Conservation (phyloP, 2,888 invertebrate genomes). For the Cheilosia variabilis region DNA sequence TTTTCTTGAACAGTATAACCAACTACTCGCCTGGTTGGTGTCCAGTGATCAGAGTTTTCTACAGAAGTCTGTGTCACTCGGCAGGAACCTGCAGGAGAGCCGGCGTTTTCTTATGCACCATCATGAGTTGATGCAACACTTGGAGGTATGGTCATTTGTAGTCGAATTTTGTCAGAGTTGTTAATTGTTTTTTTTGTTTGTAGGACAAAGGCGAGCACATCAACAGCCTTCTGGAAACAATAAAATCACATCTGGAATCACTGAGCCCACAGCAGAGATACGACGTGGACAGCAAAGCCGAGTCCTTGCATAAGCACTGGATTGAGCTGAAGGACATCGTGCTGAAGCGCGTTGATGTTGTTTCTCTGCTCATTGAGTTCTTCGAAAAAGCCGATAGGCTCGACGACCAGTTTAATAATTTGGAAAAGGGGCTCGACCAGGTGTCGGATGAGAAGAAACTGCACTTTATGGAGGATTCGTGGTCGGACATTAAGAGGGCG, state of each 20-base stretch:
- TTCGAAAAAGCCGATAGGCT: constrained; percentile 88
- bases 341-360: constrained; percentile 87
- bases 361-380: constrained; percentile 89
- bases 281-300: constrained; percentile 87
- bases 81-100: constrained; percentile 87
- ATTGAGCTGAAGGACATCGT: constrained; percentile 86
- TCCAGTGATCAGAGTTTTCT: constrained; percentile 90
- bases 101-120: constrained; percentile 90
- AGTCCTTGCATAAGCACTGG: constrained; percentile 87
- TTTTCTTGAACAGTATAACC: constrained; percentile 89
- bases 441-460: constrained; percentile 86
- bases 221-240: constrained; percentile 86
- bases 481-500: constrained; percentile 87
- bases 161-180: background rate
- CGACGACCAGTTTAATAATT: constrained; percentile 86
- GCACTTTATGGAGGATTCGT: constrained; percentile 83
- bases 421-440: constrained; percentile 86
- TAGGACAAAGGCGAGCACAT: constrained; percentile 88
- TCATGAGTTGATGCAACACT: constrained; percentile 88
- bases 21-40: constrained; percentile 89
- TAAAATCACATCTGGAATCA: constrained; percentile 87
- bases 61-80: constrained; percentile 90
- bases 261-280: constrained; percentile 87
- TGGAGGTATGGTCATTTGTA: constrained; percentile 85
- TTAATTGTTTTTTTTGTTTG: constrained; percentile 75